These are phyloP conservation scores for Conomelus anceps DNA, from an alignment of 2,888 invertebrate genomes.

Conservation along the genomic window DNA sequence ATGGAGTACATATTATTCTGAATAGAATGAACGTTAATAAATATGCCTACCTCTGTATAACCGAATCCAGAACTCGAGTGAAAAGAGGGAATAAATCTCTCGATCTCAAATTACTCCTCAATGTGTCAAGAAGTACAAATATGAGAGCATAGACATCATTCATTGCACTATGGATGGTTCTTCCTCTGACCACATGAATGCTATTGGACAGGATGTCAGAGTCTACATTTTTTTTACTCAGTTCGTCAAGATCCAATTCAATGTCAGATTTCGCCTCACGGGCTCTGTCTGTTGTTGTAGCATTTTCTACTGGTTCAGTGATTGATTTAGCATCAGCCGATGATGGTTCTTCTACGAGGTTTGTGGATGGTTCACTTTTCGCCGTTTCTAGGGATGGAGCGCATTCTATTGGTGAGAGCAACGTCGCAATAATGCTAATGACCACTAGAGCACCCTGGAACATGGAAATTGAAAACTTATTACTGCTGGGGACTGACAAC, in stretches of 20 bases:
- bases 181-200: not conserved
- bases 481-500: not conserved
- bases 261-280: not conserved
- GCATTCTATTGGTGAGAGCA: not conserved
- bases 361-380: not conserved
- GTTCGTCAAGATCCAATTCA: not conserved
- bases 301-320: not conserved
- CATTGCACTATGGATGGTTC: not conserved
- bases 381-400: not conserved
- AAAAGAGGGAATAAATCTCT: not conserved
- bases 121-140: not conserved
- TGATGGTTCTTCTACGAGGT: not conserved
- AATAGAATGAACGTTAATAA: not conserved
- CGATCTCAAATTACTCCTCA: not conserved
- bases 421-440: not conserved
- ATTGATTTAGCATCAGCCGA: not conserved
- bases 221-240: not conserved
- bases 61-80: not conserved
- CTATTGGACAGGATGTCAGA: not conserved
- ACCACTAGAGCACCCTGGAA: not conserved
- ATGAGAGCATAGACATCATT: not conserved
- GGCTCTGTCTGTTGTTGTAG: not conserved
- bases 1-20: not conserved
- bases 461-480: not conserved
- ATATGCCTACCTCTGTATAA: not conserved